Percentiles rank a stretch among this genome's conserved stretches.
Conservation (phyloP, 2,888 invertebrate species). For the Nysson spinosus region DNA sequence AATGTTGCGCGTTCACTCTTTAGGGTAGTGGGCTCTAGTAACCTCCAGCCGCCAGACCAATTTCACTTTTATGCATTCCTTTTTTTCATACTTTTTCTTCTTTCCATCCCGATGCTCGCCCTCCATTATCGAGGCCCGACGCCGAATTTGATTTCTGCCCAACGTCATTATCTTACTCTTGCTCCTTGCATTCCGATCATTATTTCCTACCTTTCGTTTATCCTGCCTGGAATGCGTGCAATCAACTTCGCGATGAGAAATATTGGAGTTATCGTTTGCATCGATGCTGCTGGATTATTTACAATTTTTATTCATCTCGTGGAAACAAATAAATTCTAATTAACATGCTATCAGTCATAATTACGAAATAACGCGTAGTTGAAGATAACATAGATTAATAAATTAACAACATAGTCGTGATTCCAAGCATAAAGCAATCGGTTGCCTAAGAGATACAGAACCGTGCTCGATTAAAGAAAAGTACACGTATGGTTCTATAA, state of each 20-base stretch:
- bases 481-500: background rate
- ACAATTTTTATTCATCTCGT: background rate
- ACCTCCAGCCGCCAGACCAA: constrained; percentile 17
- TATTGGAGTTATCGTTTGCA: background rate
- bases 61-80: constrained; percentile 36
- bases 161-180: constrained; percentile 36
- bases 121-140: constrained; percentile 44
- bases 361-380: background rate
- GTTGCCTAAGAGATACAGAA: too few species aligned
- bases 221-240: constrained; percentile 34
- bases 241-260: constrained; percentile 13
- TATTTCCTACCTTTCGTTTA: constrained; percentile 14
- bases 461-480: too few species aligned
- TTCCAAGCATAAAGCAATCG: too few species aligned
- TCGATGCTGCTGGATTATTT: too few species aligned
- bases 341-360: background rate
- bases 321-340: background rate
- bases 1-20: constrained; percentile 70
- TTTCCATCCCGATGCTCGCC: constrained; percentile 11
- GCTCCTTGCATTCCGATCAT: constrained; percentile 10
- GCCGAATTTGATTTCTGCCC: constrained; percentile 39
- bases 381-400: too few species aligned
- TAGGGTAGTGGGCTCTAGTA: constrained; percentile 27
- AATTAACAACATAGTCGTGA: too few species aligned
- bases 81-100: background rate